phyloP scores from a whole-genome alignment of 1,140 invertebrate genomes.

The Drosophila albomicans region DNA sequence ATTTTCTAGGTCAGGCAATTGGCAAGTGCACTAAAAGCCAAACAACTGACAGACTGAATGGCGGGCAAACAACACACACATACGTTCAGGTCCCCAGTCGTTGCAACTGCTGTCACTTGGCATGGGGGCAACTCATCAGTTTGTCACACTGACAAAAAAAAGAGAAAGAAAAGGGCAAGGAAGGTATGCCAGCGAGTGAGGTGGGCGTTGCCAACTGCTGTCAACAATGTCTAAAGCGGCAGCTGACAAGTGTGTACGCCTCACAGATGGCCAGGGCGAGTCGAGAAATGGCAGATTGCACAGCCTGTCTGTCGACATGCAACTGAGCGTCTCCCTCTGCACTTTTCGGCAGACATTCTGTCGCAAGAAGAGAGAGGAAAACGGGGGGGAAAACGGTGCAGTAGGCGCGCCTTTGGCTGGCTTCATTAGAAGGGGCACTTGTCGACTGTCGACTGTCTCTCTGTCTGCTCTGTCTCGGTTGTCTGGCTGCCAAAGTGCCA shows the following conservation, averaged over 20 bases:
- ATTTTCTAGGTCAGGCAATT: slow-evolving; percentile 75
- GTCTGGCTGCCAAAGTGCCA: slow-evolving; percentile 58
- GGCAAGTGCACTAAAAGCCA: slow-evolving; percentile 78
- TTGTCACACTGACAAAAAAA: slow-evolving; percentile 7
- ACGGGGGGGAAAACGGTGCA: too few species aligned
- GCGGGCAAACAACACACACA: too few species aligned
- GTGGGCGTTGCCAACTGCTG: slow-evolving; percentile 66
- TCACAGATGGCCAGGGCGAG: slow-evolving; percentile 63
- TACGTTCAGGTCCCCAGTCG: background rate
- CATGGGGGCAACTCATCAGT: slow-evolving; percentile 1
- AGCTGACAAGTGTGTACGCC: slow-evolving; percentile 79
- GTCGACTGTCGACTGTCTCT: slow-evolving; percentile 39
- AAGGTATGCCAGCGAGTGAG: slow-evolving; percentile 8
- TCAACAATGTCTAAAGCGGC: slow-evolving; percentile 77
- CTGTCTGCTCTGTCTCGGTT: background rate
- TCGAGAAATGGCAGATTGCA: slow-evolving; percentile 19
- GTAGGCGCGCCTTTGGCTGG: slow-evolving; percentile 61
- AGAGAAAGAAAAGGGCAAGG: background rate
- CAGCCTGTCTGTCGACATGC: slow-evolving; percentile 1
- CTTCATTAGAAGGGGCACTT: slow-evolving; percentile 75
- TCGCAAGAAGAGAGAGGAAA: slow-evolving; percentile 16
- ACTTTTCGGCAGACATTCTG: slow-evolving; percentile 64
- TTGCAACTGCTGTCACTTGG: too few species aligned
- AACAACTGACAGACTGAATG: slow-evolving; percentile 51
- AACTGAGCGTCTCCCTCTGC: slow-evolving; percentile 1